Evolutionary conservation across 2,888 invertebrate species (phyloP).

Genomic region (Eurytoma adleriae): DNA sequence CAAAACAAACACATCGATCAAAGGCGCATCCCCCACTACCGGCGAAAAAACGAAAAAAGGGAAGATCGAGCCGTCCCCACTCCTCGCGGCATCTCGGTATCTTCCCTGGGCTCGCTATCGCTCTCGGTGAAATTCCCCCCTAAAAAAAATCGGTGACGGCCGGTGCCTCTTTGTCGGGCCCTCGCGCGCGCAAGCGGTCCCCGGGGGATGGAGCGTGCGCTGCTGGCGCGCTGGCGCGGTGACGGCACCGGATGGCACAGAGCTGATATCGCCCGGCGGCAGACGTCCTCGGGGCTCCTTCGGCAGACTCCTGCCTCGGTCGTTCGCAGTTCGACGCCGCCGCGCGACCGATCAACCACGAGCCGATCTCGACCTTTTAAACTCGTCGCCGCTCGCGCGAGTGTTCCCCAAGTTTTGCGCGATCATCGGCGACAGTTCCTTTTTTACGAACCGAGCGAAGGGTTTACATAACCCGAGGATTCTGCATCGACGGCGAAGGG

Average conservation of each 20-base stretch:
- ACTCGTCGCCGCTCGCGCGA: background rate
- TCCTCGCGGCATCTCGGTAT: conserved; percentile 10
- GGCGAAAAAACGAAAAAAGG: background rate
- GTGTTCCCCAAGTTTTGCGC: too few relatives aligned
- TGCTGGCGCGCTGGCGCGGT: conserved; percentile 59
- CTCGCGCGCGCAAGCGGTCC: conserved; percentile 59
- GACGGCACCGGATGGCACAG: conserved; percentile 75
- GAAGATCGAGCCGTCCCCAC: background rate
- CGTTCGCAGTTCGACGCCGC: conserved; percentile 46
- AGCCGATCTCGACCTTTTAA: background rate
- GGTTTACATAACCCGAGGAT: background rate
- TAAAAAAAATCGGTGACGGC: conserved; percentile 32
- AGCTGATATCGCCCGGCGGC: conserved; percentile 61
- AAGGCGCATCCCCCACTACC: background rate
- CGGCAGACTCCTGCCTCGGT: conserved; percentile 37
- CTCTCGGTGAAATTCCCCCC: conserved; percentile 45
- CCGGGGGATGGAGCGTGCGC: conserved; percentile 62
- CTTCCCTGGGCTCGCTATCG: conserved; percentile 1
- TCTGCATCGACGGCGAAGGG: background rate
- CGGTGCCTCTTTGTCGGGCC: conserved; percentile 38
- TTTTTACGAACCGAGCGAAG: background rate
- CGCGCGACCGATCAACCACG: conserved; percentile 12
- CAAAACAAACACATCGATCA: too few relatives aligned
- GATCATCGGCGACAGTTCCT: background rate
- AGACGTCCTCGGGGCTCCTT: conserved; percentile 54